Evolutionary conservation across 1,140 invertebrate genomes (phyloP), one percentile per base, ranked within the genome.

Genomic region (Listronotus oregonensis): DNA sequence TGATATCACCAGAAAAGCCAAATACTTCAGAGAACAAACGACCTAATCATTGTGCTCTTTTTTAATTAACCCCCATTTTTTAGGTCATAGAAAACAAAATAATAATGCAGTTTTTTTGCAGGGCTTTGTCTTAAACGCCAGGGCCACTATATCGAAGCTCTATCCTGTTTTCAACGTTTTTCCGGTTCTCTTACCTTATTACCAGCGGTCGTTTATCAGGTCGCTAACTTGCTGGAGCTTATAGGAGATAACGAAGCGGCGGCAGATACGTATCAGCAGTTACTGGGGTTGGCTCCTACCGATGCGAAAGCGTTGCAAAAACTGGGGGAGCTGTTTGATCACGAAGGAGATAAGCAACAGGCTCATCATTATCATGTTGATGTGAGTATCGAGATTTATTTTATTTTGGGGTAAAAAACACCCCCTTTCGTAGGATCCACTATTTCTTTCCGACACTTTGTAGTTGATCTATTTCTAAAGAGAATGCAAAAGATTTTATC

Each of bases 331-430:
- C 84, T 97, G 71, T 94, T 90, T 74, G 94, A 96, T 72, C 84
- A 82, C 66, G 85, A 90, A 68, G 91, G 92, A 32, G 95, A 97
- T 77, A 92, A 94, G 71, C 92, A 95, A 73, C 91, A 94, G 79
- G 93, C 95, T 1, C 95, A 94, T 80, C 92, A 96, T 73, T 96
- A 94, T 81, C 91, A 95, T 72, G 89, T 87, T 79, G 94, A 97
- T 80, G 92, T 94, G 7, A 37, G n/a, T 21, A 27, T 17, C 5
- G 1, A 27, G 1, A 27, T 27, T 27, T 27, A 27, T 5, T 27
- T 27, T 3, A 27, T 27, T 27, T 27, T 27, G 21, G 21, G 21
- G 21, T 3, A 27, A 27, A 27, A 27, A 27, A n/a, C n/a, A n/a
- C n/a, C n/a, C n/a, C n/a, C n/a, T n/a, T n/a, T n/a, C n/a, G n/a